A percentile compares a stretch with the other conserved stretches of the same genome.
phyloP scores from a whole-genome alignment of 2,797 vertebrate genomes.

The Sternarchorhynchus goeldii region DNA sequence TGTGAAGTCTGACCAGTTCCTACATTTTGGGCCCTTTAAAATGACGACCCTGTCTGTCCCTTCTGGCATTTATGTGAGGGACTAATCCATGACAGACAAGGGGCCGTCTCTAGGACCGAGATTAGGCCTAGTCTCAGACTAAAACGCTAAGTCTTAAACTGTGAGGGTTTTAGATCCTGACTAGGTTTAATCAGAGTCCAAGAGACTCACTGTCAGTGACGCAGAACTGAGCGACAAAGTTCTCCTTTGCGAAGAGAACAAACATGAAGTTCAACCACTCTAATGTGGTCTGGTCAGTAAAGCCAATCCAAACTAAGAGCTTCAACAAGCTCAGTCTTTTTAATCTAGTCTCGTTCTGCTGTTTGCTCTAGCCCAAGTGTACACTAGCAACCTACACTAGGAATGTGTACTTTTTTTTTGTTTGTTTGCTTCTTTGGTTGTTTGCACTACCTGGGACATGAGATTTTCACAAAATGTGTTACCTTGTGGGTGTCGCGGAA shows the following conservation, averaged over 20 bases:
- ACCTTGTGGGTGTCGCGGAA: constrained; percentile 99
- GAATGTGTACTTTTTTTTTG: constrained; percentile 69
- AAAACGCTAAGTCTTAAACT: neutral
- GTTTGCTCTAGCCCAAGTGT: constrained; percentile 25
- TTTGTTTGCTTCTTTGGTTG: no score
- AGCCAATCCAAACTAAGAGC: constrained; percentile 19
- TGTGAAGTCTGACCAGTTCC: constrained; percentile 57
- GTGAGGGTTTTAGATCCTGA: constrained; percentile 11
- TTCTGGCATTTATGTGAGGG: constrained; percentile 13
- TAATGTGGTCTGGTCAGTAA: constrained; percentile 16
- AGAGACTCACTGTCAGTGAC: constrained; percentile 1
- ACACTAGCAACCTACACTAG: constrained; percentile 35
- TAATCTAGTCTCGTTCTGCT: constrained; percentile 36
- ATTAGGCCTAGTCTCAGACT: constrained; percentile 22
- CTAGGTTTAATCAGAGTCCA: constrained; percentile 18
- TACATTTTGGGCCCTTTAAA: constrained; percentile 37
- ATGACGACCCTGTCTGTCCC: constrained; percentile 21
- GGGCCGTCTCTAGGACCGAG: neutral
- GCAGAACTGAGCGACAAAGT: neutral
- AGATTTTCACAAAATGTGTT: constrained; percentile 79
- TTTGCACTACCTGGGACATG: constrained; percentile 74
- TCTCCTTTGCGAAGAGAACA: neutral
- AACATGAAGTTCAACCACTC: constrained; percentile 11
- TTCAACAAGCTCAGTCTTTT: constrained; percentile 13
- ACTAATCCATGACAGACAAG: constrained; percentile 19